Percentiles rank a stretch among this genome's conserved stretches.
Evolutionary conservation across 2,113 vertebrate species (phyloP).

Genomic region (Uria aalge): DNA sequence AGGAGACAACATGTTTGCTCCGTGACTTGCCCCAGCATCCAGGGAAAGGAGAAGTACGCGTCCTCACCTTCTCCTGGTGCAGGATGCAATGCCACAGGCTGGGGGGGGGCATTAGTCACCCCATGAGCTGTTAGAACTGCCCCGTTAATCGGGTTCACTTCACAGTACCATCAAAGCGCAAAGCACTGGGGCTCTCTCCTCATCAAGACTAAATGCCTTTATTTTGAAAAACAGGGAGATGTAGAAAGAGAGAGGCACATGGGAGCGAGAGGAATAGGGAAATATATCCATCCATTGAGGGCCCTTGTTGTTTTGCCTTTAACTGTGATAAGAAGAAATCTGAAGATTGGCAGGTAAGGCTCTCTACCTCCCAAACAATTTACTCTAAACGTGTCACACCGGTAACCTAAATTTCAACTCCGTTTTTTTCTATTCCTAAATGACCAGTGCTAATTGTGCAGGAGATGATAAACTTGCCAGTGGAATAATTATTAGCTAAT

Average conservation of each 20-base stretch:
- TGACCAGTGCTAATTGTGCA: background rate
- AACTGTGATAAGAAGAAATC: background rate
- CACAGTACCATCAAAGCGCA: background rate
- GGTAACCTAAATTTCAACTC: background rate
- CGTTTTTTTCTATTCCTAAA: background rate
- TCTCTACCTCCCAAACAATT: too few species aligned
- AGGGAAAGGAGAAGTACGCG: background rate
- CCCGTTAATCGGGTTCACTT: background rate
- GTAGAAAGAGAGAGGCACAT: background rate
- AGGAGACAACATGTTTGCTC: too few species aligned
- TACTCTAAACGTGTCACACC: rapidly evolving
- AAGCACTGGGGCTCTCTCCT: background rate
- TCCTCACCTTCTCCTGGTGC: background rate
- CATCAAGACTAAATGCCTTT: background rate
- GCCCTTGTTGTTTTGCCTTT: background rate
- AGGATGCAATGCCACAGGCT: background rate
- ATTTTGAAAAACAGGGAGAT: background rate
- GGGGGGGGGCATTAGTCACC: background rate
- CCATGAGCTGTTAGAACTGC: background rate
- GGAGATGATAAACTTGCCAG: background rate
- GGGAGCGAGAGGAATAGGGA: background rate
- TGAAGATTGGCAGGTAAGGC: rapidly evolving
- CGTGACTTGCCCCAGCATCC: too few species aligned
- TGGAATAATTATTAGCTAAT: background rate
- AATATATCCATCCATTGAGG: too few species aligned